phyloP scores from a whole-genome alignment of 2,797 vertebrate genomes.

The Enteromius argenteus region DNA sequence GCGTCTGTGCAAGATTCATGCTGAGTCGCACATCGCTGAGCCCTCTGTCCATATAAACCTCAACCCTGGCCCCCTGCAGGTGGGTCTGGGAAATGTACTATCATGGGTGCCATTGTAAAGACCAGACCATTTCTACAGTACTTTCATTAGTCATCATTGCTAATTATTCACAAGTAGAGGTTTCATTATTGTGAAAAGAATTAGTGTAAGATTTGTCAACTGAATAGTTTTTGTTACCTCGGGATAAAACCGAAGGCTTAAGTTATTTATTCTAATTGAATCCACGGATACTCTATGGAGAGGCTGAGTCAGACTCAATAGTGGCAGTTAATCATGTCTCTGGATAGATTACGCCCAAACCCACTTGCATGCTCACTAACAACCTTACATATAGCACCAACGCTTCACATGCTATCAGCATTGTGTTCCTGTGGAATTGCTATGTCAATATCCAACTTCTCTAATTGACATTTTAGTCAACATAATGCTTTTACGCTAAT shows the following conservation, averaged over 20 bases:
- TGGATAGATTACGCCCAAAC: slow-evolving; percentile 56
- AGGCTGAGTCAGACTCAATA: slow-evolving; percentile 46
- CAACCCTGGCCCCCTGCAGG: slow-evolving; percentile 88
- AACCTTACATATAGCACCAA: slow-evolving; percentile 41
- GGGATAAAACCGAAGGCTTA: background rate
- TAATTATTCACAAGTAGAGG: background rate
- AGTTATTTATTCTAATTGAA: slow-evolving; percentile 28
- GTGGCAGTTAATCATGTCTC: slow-evolving; percentile 63
- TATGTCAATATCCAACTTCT: slow-evolving; percentile 46
- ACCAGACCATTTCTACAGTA: background rate
- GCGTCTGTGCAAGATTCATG: slow-evolving; percentile 95
- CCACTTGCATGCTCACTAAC: slow-evolving; percentile 15
- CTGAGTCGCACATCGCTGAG: slow-evolving; percentile 91
- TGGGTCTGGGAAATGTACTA: slow-evolving; percentile 80
- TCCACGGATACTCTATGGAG: slow-evolving; percentile 4
- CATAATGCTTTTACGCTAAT: slow-evolving; percentile 51
- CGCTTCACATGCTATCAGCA: slow-evolving; percentile 21
- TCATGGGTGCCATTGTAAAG: background rate
- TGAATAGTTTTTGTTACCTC: background rate
- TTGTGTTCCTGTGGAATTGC: slow-evolving; percentile 56
- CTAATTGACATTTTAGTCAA: slow-evolving; percentile 44
- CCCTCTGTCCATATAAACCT: slow-evolving; percentile 85
- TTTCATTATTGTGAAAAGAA: background rate
- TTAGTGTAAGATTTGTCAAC: slow-evolving; percentile 3
- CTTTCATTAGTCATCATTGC: slow-evolving; percentile 11